Conservation (phyloP, 2,888 invertebrate genomes). For the Eucera pruinosa region DNA sequence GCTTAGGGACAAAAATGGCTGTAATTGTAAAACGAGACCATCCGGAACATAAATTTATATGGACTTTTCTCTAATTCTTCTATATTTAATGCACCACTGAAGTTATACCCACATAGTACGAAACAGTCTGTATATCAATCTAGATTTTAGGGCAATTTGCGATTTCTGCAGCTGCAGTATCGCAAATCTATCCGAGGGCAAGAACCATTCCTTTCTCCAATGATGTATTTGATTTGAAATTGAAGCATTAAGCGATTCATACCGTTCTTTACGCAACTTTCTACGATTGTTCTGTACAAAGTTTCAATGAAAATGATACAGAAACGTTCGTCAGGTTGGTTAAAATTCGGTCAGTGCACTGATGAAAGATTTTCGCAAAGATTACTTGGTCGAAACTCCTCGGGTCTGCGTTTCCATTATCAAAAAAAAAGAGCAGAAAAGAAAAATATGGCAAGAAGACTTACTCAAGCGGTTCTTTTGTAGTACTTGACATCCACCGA, state of each 20-base stretch:
- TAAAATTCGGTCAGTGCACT: constrained; percentile 49
- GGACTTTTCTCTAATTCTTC: too few species aligned
- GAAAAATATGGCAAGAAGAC: constrained; percentile 63
- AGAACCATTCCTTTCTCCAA: neutral
- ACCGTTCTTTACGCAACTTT: neutral
- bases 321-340: too few species aligned
- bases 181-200: neutral
- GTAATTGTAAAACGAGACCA: too few species aligned
- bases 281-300: constrained; percentile 6
- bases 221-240: constrained; percentile 3
- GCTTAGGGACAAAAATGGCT: too few species aligned
- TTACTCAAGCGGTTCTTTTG: constrained; percentile 72
- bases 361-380: constrained; percentile 54
- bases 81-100: too few species aligned
- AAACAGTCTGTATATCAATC: constrained; percentile 20
- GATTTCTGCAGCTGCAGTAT: constrained; percentile 2
- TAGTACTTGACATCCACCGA: constrained; percentile 72
- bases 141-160: constrained; percentile 5
- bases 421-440: constrained; percentile 38
- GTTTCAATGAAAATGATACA: too few species aligned
- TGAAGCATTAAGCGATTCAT: neutral
- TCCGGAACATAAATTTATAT: too few species aligned
- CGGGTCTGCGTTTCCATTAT: constrained; percentile 41
- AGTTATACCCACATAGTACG: too few species aligned
- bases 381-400: constrained; percentile 48